Conservation (phyloP, 1,140 invertebrate species). For the Drosophila equinoxialis region DNA sequence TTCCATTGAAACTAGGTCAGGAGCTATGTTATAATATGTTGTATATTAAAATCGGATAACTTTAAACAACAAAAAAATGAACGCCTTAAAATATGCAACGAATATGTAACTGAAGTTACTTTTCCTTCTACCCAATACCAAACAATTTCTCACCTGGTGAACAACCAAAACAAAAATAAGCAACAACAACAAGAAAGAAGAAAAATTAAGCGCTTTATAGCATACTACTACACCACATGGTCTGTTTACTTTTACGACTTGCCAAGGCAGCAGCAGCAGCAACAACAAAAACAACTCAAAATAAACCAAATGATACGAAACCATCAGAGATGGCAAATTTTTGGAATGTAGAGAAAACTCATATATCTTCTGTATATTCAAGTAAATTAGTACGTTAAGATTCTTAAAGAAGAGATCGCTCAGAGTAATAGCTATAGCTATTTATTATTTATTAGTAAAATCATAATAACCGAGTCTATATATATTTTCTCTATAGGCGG, state of each 20-base stretch:
- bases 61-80: slow-evolving; percentile 1
- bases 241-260: slow-evolving; percentile 80
- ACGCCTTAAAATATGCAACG: slow-evolving; percentile 3
- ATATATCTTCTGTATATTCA: too few relatives aligned
- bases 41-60: slow-evolving; percentile 9
- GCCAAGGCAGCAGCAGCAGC: slow-evolving; percentile 34
- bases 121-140: slow-evolving; percentile 26
- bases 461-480: too few relatives aligned
- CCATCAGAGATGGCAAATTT: slow-evolving; percentile 7
- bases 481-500: too few relatives aligned
- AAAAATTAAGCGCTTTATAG: slow-evolving; percentile 78
- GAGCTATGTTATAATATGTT: slow-evolving; percentile 2
- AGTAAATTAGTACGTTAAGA: too few relatives aligned
- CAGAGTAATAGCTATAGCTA: too few relatives aligned
- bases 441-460: too few relatives aligned
- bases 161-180: slow-evolving; percentile 49
- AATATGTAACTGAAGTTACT: slow-evolving; percentile 4
- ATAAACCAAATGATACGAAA: slow-evolving; percentile 23
- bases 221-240: slow-evolving; percentile 67
- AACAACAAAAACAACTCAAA: slow-evolving; percentile 28
- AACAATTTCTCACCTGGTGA: slow-evolving; percentile 63
- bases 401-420: too few relatives aligned
- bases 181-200: slow-evolving; percentile 21
- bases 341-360: not conserved
- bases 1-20: slow-evolving; percentile 30